Evolutionary conservation across 2,113 vertebrate genomes (phyloP), one percentile per base, ranked within the genome.

Genomic region (Ciconia maguari): DNA sequence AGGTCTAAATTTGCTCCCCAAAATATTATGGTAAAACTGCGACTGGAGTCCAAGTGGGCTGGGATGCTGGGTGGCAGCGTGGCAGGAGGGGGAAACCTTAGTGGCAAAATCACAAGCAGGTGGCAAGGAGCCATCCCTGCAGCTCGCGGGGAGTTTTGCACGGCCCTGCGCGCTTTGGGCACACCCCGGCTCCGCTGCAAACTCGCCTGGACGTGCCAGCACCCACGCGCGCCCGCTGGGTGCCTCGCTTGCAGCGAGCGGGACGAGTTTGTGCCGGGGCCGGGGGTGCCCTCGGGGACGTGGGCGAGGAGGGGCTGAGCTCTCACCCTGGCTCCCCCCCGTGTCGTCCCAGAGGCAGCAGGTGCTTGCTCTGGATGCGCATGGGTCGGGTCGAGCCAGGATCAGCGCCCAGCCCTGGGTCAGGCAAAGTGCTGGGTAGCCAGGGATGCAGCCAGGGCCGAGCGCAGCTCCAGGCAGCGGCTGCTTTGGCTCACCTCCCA

Each of bases 341-440:
- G 2, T 49, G 75, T 19, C 32, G 10, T 55, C 58, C 80, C 58
- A 29, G 57, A 60, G 71, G 54, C 48, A 46, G 68, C 30, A 8
- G 13, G 9, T 4, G 3, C 7, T 61, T 3, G 2, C 85, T 72
- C 36, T 42, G 79, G 72, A 24, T 66, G 32, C 8, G 1, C 82
- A 18, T 0, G 15, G 82, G 54, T 18, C 0, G 24, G 82, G 54
- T 18, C 0, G 24, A 92, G 71, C 82, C 55, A 3, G 82, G 96
- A 20, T 38, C 16, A n/a, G 94, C 25, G 91, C 52, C 57, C 91
- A 85, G 87, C 75, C 49, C 55, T 1, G 15, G 68, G 54, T 52
- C 17, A 74, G 93, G 78, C 17, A 5, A 75, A 78, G 87, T 19
- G 61, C 72, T 86, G 95, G 86, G 68, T 88, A 95, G 88, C 86